phyloP scores from a whole-genome alignment of 2,113 vertebrate genomes.

The Oenanthe melanoleuca region DNA sequence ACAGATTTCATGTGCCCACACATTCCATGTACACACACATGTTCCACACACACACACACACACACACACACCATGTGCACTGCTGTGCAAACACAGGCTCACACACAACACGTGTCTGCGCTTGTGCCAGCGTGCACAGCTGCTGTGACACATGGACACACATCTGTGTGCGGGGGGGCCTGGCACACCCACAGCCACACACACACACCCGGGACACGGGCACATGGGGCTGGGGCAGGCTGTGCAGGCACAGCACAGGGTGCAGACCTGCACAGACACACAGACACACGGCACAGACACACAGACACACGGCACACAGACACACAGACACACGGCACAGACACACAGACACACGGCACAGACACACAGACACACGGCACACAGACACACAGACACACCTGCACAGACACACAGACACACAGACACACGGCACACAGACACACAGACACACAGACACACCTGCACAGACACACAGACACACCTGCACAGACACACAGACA shows the following conservation, averaged over 20 bases:
- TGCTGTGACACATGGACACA: neutral
- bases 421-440: neutral
- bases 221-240: rapidly evolving
- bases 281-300: neutral
- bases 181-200: no score
- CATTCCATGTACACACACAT: neutral
- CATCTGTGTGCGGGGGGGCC: no score
- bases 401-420: no score
- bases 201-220: rapidly evolving
- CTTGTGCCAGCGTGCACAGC: neutral
- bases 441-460: neutral
- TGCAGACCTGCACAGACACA: neutral
- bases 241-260: neutral
- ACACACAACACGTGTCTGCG: neutral
- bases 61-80: neutral
- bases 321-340: no score
- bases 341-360: neutral
- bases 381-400: no score
- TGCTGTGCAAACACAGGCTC: neutral
- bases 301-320: neutral
- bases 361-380: neutral
- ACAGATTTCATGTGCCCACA: neutral
- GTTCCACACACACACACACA: no score
- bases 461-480: neutral
- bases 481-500: neutral